These are phyloP conservation scores for Clanis bilineata DNA, from an alignment of 2,888 invertebrate genomes.

Conservation along the genomic window DNA sequence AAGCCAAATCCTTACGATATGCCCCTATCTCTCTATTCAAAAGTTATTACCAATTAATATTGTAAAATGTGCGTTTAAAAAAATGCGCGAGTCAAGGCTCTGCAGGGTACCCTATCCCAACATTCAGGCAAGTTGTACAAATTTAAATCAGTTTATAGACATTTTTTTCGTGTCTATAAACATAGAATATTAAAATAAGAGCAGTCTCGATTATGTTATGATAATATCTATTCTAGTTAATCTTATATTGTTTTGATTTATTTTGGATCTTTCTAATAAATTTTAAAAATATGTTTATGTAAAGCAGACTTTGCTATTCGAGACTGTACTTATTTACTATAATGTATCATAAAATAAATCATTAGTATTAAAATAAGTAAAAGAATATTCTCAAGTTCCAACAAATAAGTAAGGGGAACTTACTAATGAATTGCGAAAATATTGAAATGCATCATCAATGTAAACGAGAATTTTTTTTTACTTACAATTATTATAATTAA, in stretches of 20 bases:
- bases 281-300: background rate
- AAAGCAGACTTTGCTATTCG: background rate
- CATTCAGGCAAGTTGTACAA: slow-evolving; percentile 91
- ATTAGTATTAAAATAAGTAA: background rate
- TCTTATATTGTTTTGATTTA: background rate
- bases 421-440: background rate
- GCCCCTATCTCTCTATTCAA: slow-evolving; percentile 46
- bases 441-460: background rate
- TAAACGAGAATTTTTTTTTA: background rate
- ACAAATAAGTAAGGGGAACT: background rate
- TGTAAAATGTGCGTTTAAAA: slow-evolving; percentile 24
- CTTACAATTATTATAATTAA: background rate
- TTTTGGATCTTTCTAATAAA: background rate
- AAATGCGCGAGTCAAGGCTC: slow-evolving; percentile 72
- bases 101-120: slow-evolving; percentile 98
- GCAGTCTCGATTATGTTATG: background rate
- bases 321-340: background rate
- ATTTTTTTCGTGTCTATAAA: slow-evolving; percentile 8
- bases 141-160: slow-evolving; percentile 14
- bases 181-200: background rate
- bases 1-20: slow-evolving; percentile 35
- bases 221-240: background rate
- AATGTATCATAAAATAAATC: background rate
- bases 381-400: background rate
- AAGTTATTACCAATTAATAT: slow-evolving; percentile 17